A percentile compares a stretch with the other conserved stretches of the same genome.
Conservation (phyloP, 2,113 vertebrate species). For the Beaufortia kweichowensis region DNA sequence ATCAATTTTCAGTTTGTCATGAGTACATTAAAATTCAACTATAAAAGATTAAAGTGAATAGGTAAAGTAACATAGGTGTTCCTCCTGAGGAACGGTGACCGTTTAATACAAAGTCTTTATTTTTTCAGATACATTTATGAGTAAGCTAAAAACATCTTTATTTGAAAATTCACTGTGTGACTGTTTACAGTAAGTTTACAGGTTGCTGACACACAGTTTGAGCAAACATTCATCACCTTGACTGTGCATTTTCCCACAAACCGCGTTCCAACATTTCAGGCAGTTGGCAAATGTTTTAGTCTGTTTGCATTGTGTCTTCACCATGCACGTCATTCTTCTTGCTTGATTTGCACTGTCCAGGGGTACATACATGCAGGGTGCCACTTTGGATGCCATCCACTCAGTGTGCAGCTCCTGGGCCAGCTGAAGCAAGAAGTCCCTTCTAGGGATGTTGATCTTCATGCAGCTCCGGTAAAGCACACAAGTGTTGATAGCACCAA, state of each 20-base stretch:
- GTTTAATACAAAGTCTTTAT: no score
- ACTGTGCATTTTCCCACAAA: no score
- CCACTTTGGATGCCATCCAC: slow-evolving; percentile 7
- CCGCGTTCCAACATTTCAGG: not conserved
- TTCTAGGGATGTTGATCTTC: not conserved
- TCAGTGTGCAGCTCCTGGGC: slow-evolving; percentile 10
- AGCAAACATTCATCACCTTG: not conserved
- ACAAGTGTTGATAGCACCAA: slow-evolving; percentile 26
- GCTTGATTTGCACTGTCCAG: not conserved
- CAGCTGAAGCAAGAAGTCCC: slow-evolving; percentile 10
- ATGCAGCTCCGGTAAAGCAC: slow-evolving; percentile 12
- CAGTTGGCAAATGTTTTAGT: not conserved
- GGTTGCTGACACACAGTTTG: not conserved
- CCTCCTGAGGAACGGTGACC: no score
- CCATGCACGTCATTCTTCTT: not conserved
- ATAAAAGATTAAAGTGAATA: no score
- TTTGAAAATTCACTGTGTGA: not conserved
- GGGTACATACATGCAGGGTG: not conserved
- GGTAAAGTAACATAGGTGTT: no score
- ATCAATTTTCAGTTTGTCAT: no score
- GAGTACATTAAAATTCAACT: no score
- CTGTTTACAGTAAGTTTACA: not conserved
- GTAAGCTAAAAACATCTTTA: not conserved
- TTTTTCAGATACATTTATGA: not conserved
- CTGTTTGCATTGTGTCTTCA: slow-evolving; percentile 1